These are phyloP conservation scores for Lasioglossum morio DNA, from an alignment of 2,888 invertebrate genomes.

Conservation along the genomic window DNA sequence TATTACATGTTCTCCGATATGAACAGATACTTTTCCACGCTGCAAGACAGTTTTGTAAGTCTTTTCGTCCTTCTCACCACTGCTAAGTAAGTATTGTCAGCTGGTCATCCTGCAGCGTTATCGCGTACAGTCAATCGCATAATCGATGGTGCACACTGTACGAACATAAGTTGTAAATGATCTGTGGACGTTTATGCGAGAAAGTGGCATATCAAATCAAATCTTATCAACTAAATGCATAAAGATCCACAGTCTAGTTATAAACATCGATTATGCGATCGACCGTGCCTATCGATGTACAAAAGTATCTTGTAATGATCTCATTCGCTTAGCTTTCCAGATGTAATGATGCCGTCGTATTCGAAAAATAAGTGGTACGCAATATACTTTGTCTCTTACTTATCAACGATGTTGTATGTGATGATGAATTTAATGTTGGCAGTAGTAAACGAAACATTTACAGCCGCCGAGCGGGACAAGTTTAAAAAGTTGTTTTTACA, in stretches of 20 bases:
- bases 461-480: slow-evolving; percentile 93
- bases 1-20: slow-evolving; percentile 93
- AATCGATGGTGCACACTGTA: background rate
- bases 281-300: background rate
- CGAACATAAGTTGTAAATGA: no score
- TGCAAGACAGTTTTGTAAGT: slow-evolving; percentile 94
- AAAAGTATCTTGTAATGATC: slow-evolving; percentile 15
- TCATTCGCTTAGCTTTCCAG: slow-evolving; percentile 89
- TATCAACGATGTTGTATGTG: slow-evolving; percentile 93
- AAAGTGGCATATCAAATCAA: no score
- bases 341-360: slow-evolving; percentile 97
- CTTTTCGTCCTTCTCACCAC: slow-evolving; percentile 96
- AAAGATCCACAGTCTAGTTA: no score
- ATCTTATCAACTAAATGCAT: no score
- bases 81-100: slow-evolving; percentile 90
- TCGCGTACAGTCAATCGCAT: background rate
- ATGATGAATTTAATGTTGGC: slow-evolving; percentile 97
- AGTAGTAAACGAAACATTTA: slow-evolving; percentile 96
- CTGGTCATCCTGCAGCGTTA: background rate
- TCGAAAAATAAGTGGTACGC: slow-evolving; percentile 92
- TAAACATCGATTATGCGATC: background rate
- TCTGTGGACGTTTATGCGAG: no score
- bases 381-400: slow-evolving; percentile 94
- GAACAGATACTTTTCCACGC: slow-evolving; percentile 91
- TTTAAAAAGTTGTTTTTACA: slow-evolving; percentile 93